These are phyloP conservation scores for Anagyrus pseudococci DNA, from an alignment of 2,888 invertebrate species.

Conservation along the genomic window DNA sequence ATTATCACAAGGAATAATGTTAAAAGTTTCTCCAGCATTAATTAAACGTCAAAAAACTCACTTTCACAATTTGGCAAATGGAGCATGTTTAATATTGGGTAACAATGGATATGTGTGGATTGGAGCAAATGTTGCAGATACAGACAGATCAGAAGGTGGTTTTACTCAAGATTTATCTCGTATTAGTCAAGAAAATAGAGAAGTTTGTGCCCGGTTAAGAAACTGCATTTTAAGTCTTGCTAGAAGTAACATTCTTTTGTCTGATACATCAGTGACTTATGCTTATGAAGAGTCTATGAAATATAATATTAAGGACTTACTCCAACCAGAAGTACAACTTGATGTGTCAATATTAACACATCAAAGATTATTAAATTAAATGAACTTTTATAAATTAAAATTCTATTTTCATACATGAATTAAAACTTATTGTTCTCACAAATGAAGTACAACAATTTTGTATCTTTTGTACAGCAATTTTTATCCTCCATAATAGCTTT, in stretches of 20 bases:
- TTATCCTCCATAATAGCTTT: too few species aligned
- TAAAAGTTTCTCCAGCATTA: slow-evolving; percentile 90
- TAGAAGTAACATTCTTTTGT: slow-evolving; percentile 87
- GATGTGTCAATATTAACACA: slow-evolving; percentile 83
- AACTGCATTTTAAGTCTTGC: slow-evolving; percentile 90
- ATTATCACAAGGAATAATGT: slow-evolving; percentile 85
- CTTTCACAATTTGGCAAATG: slow-evolving; percentile 91
- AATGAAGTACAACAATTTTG: too few species aligned
- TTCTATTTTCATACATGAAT: too few species aligned
- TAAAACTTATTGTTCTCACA: too few species aligned
- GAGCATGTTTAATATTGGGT: slow-evolving; percentile 91
- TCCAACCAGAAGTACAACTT: slow-evolving; percentile 84
- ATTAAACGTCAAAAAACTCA: slow-evolving; percentile 94
- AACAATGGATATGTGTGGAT: slow-evolving; percentile 98
- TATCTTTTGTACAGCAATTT: too few species aligned
- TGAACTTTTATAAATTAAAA: too few species aligned
- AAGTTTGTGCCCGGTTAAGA: slow-evolving; percentile 85
- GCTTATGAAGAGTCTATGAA: slow-evolving; percentile 90
- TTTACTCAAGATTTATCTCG: slow-evolving; percentile 76
- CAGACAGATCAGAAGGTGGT: slow-evolving; percentile 74
- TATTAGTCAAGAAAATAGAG: slow-evolving; percentile 76
- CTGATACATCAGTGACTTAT: slow-evolving; percentile 89
- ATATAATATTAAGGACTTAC: slow-evolving; percentile 78
- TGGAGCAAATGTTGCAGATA: slow-evolving; percentile 72
- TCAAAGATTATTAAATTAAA: slow-evolving; percentile 66